A percentile compares a stretch with the other conserved stretches of the same genome.
These are phyloP conservation scores for Chiridota heheva DNA, from an alignment of 35 echinoderm and acorn worm genomes.

Conservation along the genomic window DNA sequence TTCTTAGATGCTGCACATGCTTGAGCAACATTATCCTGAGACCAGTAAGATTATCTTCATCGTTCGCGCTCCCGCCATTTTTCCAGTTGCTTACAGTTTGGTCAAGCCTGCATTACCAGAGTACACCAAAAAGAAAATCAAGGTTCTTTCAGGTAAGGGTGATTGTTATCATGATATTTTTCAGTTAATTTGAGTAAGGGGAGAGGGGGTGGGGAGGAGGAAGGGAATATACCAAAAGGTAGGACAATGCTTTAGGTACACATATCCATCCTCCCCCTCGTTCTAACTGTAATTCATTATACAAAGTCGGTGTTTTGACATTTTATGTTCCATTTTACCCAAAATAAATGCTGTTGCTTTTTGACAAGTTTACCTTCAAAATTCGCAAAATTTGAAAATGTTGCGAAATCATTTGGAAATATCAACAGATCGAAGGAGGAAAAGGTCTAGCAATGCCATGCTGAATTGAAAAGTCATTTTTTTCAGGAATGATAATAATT, in stretches of 20 bases:
- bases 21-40: constrained; percentile 46
- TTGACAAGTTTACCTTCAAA: too few species aligned
- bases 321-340: too few species aligned
- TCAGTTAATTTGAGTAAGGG: not conserved
- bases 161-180: not conserved
- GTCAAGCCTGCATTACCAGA: constrained; percentile 12
- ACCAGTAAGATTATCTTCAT: constrained; percentile 10
- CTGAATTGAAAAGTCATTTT: too few species aligned
- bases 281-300: too few species aligned
- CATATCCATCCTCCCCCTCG: not conserved
- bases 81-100: constrained; percentile 33
- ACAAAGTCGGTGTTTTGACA: too few species aligned
- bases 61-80: constrained; percentile 30
- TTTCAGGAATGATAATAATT: too few species aligned
- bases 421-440: too few species aligned
- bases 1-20: constrained; percentile 2
- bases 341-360: too few species aligned
- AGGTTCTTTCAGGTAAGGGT: constrained; percentile 35
- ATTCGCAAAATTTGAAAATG: too few species aligned
- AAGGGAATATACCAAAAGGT: not conserved
- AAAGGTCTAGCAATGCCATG: too few species aligned
- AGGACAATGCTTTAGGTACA: not conserved
- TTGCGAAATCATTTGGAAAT: too few species aligned
- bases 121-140: constrained; percentile 37
- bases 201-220: not conserved